phyloP scores from a whole-genome alignment of 2,113 vertebrate species.

The Megalops atlanticus region DNA sequence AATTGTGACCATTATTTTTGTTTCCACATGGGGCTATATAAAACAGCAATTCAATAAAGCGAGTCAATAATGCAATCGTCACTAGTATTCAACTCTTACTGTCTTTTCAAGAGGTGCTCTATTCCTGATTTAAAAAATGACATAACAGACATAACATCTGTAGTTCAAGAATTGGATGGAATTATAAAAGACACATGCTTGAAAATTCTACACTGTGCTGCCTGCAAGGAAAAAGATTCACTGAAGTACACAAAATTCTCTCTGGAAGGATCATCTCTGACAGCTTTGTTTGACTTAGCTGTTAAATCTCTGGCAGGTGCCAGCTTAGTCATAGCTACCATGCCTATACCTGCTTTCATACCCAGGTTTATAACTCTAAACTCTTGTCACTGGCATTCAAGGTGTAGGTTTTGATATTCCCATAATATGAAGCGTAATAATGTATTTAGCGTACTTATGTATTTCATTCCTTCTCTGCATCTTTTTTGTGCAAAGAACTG shows the following conservation, averaged over 20 bases:
- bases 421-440: background rate
- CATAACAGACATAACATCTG: too few relatives aligned
- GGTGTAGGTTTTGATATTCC: background rate
- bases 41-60: background rate
- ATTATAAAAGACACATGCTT: background rate
- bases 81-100: too few relatives aligned
- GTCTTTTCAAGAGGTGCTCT: too few relatives aligned
- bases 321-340: background rate
- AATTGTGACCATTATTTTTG: background rate
- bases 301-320: background rate
- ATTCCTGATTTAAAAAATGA: too few relatives aligned
- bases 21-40: background rate
- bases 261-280: background rate
- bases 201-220: background rate
- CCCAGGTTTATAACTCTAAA: background rate
- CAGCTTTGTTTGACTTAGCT: background rate
- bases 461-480: background rate
- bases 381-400: background rate
- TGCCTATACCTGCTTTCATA: background rate
- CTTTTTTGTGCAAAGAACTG: background rate
- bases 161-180: background rate
- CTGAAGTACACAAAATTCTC: background rate
- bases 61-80: too few relatives aligned
- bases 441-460: background rate
- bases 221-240: background rate